Conservation (phyloP, 92 coral and sea anemone genomes). For the Umimayanthus chanpuru region DNA sequence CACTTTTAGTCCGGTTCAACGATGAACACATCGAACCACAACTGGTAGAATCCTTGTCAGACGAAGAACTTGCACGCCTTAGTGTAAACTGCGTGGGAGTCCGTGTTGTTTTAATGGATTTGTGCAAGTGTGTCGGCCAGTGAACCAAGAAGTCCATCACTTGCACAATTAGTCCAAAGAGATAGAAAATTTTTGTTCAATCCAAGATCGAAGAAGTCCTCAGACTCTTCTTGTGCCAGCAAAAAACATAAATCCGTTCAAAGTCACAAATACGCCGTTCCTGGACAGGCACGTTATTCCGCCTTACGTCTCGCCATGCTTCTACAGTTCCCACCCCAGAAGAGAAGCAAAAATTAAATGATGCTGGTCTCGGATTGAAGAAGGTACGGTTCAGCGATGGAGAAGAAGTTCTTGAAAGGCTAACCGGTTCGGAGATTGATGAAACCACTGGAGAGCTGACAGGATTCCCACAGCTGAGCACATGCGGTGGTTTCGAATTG, state of each 20-base stretch:
- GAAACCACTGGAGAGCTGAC: too few relatives aligned
- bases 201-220: not conserved
- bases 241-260: not conserved
- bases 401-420: too few relatives aligned
- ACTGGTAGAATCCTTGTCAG: not conserved
- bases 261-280: not conserved
- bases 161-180: not conserved
- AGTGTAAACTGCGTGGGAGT: not conserved
- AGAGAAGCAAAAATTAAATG: not conserved
- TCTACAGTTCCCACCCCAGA: not conserved
- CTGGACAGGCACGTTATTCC: conserved; percentile 17
- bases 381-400: too few relatives aligned
- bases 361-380: not conserved
- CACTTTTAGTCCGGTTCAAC: not conserved
- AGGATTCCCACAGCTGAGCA: not conserved
- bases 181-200: not conserved
- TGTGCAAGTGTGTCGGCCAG: conserved; percentile 14
- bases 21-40: not conserved
- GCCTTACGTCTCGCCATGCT: not conserved
- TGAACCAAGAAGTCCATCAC: conserved; percentile 6
- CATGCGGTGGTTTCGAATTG: not conserved
- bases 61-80: not conserved
- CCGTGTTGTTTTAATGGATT: not conserved
- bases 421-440: too few relatives aligned
- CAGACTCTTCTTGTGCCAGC: not conserved